Percentiles rank a stretch among this genome's conserved stretches.
phyloP scores from a whole-genome alignment of 2,888 invertebrate genomes.

The Ischnura elegans region DNA sequence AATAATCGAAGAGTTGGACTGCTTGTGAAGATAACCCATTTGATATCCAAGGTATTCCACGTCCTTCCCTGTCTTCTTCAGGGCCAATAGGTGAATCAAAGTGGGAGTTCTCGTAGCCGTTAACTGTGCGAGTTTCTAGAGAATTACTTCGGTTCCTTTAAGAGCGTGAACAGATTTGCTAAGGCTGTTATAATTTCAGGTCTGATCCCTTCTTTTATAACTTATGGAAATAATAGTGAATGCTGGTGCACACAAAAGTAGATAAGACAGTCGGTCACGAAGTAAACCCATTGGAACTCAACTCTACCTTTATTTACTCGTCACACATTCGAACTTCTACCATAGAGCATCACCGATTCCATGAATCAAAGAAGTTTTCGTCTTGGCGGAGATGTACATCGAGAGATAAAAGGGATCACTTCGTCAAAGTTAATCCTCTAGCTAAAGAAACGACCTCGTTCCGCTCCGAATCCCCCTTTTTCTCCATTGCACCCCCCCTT shows the following conservation, averaged over 20 bases:
- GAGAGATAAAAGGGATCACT: constrained; percentile 2
- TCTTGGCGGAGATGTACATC: neutral
- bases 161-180: too few species aligned
- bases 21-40: too few species aligned
- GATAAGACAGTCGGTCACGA: neutral
- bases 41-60: too few species aligned
- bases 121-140: too few species aligned
- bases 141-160: too few species aligned
- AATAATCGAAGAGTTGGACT: too few species aligned
- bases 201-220: neutral
- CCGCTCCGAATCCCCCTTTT: neutral
- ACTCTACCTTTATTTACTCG: neutral
- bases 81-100: too few species aligned
- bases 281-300: neutral
- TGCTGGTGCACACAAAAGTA: neutral
- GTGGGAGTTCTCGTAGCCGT: too few species aligned
- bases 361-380: neutral
- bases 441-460: neutral
- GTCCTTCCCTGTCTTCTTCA: too few species aligned
- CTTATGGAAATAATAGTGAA: neutral
- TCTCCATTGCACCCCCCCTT: neutral
- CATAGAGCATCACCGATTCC: neutral
- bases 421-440: constrained; percentile 8
- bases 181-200: neutral
- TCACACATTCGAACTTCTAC: neutral